A percentile compares a stretch with the other conserved stretches of the same genome.
Conservation (phyloP, 2,888 invertebrate species). For the Acleris laterana region DNA sequence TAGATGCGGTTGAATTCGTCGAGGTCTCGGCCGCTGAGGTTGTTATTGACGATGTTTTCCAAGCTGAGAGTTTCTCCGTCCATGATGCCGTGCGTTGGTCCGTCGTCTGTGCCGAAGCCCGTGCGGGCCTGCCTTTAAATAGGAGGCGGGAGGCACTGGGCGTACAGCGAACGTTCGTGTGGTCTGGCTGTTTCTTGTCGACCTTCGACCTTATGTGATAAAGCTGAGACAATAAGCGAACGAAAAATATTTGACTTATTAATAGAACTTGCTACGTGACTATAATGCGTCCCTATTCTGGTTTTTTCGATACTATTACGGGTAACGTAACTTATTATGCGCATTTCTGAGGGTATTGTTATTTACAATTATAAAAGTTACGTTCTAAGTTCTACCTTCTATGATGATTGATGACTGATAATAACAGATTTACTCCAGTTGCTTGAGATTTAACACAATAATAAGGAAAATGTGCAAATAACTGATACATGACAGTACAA, state of each 20-base stretch:
- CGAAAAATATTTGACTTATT: conserved; percentile 69
- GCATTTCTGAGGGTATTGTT: background rate
- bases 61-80: conserved; percentile 76
- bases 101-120: conserved; percentile 46
- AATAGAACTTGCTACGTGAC: conserved; percentile 38
- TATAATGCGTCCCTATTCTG: conserved; percentile 5
- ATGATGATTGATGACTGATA: too few relatives aligned
- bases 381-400: too few relatives aligned
- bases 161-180: conserved; percentile 57
- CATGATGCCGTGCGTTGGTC: conserved; percentile 59
- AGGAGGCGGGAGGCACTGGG: conserved; percentile 23
- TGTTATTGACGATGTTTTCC: conserved; percentile 72
- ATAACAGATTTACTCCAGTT: background rate
- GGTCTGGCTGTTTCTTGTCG: conserved; percentile 56
- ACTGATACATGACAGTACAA: background rate
- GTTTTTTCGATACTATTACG: background rate
- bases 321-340: background rate
- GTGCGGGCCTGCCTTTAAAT: conserved; percentile 25
- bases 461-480: conserved; percentile 19
- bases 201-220: conserved; percentile 72
- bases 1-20: conserved; percentile 79
- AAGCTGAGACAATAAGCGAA: conserved; percentile 55
- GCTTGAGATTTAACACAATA: background rate
- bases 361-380: too few relatives aligned
- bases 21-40: conserved; percentile 70